These are phyloP conservation scores for Stercorarius parasiticus DNA, from an alignment of 2,113 vertebrate species.

Conservation along the genomic window DNA sequence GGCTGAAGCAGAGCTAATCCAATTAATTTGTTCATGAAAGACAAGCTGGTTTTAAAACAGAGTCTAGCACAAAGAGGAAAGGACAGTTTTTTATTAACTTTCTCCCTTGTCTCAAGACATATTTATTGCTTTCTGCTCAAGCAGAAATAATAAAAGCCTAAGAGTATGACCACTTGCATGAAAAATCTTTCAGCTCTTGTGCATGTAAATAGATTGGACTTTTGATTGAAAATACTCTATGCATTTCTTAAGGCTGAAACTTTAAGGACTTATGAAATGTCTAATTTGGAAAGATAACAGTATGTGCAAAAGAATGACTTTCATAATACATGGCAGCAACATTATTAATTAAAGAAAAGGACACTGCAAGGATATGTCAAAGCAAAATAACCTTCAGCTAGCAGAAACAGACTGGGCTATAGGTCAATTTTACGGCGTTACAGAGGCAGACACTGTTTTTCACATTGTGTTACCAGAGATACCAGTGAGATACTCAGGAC, in stretches of 20 bases:
- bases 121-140: conserved; percentile 75
- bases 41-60: conserved; percentile 67
- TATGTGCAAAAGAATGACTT: conserved; percentile 6
- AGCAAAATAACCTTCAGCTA: conserved; percentile 37
- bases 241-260: conserved; percentile 36
- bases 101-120: conserved; percentile 69
- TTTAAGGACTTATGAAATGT: conserved; percentile 27
- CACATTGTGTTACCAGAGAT: background rate
- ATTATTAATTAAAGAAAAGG: conserved; percentile 51
- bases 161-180: conserved; percentile 33
- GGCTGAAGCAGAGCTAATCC: conserved; percentile 67
- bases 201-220: conserved; percentile 48
- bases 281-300: conserved; percentile 23
- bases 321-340: background rate
- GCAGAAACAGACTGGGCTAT: background rate
- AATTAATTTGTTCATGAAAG: conserved; percentile 77
- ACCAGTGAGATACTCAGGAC: background rate
- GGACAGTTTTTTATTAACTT: conserved; percentile 77
- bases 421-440: conserved; percentile 22
- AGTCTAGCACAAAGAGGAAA: conserved; percentile 64
- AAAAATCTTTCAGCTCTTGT: conserved; percentile 41
- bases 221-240: conserved; percentile 34
- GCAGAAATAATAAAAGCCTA: conserved; percentile 72
- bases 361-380: conserved; percentile 17
- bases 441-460: background rate